Percentiles rank a stretch among this genome's conserved stretches.
Evolutionary conservation across 2,888 invertebrate genomes (phyloP).

Genomic region (Catocala fraxini): DNA sequence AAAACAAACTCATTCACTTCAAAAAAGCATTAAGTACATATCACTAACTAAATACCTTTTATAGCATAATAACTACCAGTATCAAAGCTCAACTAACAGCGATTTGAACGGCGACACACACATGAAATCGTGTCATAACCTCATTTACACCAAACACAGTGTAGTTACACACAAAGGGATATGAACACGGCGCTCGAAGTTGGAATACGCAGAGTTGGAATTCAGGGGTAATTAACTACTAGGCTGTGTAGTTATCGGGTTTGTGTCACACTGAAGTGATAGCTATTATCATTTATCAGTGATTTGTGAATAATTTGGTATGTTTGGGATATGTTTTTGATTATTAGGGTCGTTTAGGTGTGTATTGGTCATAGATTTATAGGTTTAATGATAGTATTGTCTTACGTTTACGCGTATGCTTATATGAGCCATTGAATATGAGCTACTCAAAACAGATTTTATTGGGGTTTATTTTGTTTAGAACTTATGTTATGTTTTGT

Average conservation of each 20-base stretch:
- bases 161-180: background rate
- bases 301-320: background rate
- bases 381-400: too few species aligned
- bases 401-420: too few species aligned
- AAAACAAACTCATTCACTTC: background rate
- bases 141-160: conserved; percentile 1
- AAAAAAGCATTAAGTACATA: background rate
- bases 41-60: conserved; percentile 5
- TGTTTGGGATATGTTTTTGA: too few species aligned
- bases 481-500: too few species aligned
- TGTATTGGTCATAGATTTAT: too few species aligned
- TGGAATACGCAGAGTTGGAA: conserved; percentile 6
- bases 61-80: conserved; percentile 5
- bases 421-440: too few species aligned
- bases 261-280: background rate
- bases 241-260: conserved; percentile 1
- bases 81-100: conserved; percentile 9
- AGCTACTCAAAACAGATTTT: too few species aligned
- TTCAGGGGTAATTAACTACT: conserved; percentile 1
- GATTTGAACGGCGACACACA: background rate
- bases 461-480: too few species aligned
- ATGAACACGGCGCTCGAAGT: conserved; percentile 1
- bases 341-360: too few species aligned
- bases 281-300: background rate
- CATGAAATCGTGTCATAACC: background rate